Base-by-base conservation (phyloP, 2,888 invertebrate species). In the Pseudanteris insignis region DNA sequence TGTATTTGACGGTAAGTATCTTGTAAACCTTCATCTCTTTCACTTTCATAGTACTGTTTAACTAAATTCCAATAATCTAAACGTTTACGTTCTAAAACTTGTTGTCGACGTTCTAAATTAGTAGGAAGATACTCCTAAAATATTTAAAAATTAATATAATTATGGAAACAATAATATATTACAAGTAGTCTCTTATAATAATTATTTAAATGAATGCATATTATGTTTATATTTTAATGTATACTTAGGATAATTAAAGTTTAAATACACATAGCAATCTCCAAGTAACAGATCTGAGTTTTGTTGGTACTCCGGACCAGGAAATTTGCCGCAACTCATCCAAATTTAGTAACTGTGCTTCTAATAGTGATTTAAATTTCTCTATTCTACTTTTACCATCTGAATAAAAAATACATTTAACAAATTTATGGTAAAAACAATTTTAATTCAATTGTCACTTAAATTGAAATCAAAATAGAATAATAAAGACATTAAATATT, bases 241-340 rank as follows among this genome's bases (percentile, higher is more conserved):
- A n/a, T n/a, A n/a, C n/a, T n/a, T n/a, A n/a, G n/a, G n/a, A n/a
- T n/a, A n/a, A n/a, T n/a, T n/a, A n/a, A n/a, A n/a, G n/a, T n/a
- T n/a, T n/a, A n/a, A n/a, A n/a, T 77, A 87, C 87, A 62, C 86
- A 86, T 53, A 89, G 80, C 51, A 89, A 80, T 76, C 87, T 84
- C 89, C 89, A 89, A 2, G 86, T 84, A 37, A 85, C 82, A 1
- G 79, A 80, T 70, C 91, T 84, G 63, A 95, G 89, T 83, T 91
- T 90, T 29, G 90, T 88, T 34, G 98, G 98, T 69, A 99, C 90
- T 11, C 99, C 99, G 46, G 96, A 96, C 97, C 98, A 99, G 78
- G 94, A 92, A 12, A 93, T 82, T 72, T 92, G 90, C 71, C 94
- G 89, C 29, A 97, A 83, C 75, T 96, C 94, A 70, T 90, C 89